phyloP scores from a whole-genome alignment of 2,888 invertebrate genomes.

The Scaeva pyrastri region DNA sequence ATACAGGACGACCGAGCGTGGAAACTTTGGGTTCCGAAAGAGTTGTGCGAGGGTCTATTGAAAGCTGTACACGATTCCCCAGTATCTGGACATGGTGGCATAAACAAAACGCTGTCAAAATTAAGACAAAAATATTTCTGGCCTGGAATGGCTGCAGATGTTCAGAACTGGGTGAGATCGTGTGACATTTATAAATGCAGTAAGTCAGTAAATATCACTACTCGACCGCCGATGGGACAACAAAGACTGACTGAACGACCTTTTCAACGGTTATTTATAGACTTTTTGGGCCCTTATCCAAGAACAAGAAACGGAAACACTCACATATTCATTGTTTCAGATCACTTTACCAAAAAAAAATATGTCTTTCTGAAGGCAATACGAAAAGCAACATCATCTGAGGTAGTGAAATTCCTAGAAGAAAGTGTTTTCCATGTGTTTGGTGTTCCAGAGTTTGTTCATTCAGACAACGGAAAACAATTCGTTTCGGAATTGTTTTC shows the following conservation, averaged over 20 bases:
- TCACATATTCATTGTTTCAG: too few relatives aligned
- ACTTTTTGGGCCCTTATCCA: slow-evolving; percentile 23
- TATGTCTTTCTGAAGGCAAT: too few relatives aligned
- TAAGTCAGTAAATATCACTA: too few relatives aligned
- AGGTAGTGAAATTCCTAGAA: background rate
- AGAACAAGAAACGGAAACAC: background rate
- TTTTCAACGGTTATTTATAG: slow-evolving; percentile 10
- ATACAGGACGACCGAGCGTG: background rate
- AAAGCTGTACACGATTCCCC: background rate
- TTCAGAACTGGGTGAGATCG: too few relatives aligned
- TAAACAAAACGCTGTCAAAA: background rate
- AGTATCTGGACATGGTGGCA: background rate
- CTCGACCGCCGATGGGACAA: too few relatives aligned
- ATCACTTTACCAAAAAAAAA: too few relatives aligned
- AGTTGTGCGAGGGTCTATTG: background rate
- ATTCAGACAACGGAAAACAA: slow-evolving; percentile 48
- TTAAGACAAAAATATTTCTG: background rate
- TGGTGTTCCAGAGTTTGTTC: background rate
- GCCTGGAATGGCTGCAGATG: too few relatives aligned
- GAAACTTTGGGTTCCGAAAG: background rate
- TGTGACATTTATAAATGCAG: too few relatives aligned
- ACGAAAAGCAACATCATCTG: too few relatives aligned
- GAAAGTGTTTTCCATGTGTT: too few relatives aligned
- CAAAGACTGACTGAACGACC: background rate
- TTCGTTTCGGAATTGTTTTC: slow-evolving; percentile 43